phyloP scores from a whole-genome alignment of 2,888 invertebrate genomes.

The Mimas tiliae region DNA sequence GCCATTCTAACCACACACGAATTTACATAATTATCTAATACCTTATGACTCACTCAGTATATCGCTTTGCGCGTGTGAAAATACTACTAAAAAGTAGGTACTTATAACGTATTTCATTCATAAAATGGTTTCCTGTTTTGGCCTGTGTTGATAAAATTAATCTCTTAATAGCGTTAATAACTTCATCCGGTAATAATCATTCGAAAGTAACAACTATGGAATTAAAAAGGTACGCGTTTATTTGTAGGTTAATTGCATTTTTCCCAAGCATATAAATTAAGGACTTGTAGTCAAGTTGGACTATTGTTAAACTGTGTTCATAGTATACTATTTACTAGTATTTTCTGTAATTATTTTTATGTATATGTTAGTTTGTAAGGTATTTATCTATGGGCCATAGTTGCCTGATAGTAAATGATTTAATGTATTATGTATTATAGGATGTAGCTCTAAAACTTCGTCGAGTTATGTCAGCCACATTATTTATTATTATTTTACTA shows the following conservation, averaged over 20 bases:
- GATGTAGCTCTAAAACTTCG: too few species aligned
- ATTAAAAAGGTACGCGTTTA: not conserved
- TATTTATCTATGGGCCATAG: too few species aligned
- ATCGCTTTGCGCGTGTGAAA: constrained; percentile 2
- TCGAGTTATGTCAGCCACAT: too few species aligned
- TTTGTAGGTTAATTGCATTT: not conserved
- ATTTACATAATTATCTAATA: constrained; percentile 19
- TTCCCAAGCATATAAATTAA: not conserved
- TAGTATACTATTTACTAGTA: too few species aligned
- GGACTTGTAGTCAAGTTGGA: too few species aligned
- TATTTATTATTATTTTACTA: too few species aligned
- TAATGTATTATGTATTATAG: too few species aligned
- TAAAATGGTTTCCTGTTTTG: not conserved
- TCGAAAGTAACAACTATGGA: not conserved
- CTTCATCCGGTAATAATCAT: not conserved
- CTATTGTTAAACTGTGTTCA: too few species aligned
- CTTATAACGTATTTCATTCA: not conserved
- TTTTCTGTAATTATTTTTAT: too few species aligned
- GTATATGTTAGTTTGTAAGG: too few species aligned
- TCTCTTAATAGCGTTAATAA: not conserved
- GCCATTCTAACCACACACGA: constrained; percentile 9
- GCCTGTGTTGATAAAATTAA: not conserved
- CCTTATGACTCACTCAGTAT: not conserved
- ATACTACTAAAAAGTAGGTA: not conserved
- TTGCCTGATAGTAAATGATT: too few species aligned